These are phyloP conservation scores for Nibea albiflora DNA, from an alignment of 2,113 vertebrate genomes.

Conservation along the genomic window DNA sequence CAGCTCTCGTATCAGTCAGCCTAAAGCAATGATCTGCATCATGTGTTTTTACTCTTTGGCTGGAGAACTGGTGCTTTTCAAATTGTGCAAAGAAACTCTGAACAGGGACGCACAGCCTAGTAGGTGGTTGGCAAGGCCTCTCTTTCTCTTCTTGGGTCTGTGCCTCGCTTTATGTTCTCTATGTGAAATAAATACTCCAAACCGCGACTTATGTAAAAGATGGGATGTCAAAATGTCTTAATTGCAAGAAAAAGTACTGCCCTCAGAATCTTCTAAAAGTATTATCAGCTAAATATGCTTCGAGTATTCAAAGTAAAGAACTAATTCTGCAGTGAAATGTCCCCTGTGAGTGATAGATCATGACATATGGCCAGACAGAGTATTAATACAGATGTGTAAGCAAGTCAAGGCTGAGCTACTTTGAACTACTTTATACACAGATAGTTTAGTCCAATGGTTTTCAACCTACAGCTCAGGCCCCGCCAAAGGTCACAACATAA, in stretches of 20 bases:
- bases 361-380: no score
- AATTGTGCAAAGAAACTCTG: conserved; percentile 24
- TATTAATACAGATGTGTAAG: not conserved
- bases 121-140: conserved; percentile 7
- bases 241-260: not conserved
- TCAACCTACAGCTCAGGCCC: not conserved
- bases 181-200: not conserved
- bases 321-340: not conserved
- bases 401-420: not conserved
- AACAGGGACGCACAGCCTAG: conserved; percentile 9
- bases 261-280: not conserved
- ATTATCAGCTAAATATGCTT: not conserved
- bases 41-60: conserved; percentile 54
- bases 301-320: not conserved
- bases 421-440: not conserved
- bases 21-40: conserved; percentile 41
- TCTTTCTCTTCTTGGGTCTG: conserved; percentile 13
- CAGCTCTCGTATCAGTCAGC: conserved; percentile 14
- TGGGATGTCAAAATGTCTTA: not conserved
- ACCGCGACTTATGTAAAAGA: not conserved
- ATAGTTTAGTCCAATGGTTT: not conserved
- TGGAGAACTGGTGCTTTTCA: conserved; percentile 26
- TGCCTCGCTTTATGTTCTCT: not conserved
- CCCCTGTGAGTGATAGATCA: not conserved
- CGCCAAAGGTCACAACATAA: not conserved